phyloP scores from a whole-genome alignment of 1,140 invertebrate species.

The Drosophila melanogaster region DNA sequence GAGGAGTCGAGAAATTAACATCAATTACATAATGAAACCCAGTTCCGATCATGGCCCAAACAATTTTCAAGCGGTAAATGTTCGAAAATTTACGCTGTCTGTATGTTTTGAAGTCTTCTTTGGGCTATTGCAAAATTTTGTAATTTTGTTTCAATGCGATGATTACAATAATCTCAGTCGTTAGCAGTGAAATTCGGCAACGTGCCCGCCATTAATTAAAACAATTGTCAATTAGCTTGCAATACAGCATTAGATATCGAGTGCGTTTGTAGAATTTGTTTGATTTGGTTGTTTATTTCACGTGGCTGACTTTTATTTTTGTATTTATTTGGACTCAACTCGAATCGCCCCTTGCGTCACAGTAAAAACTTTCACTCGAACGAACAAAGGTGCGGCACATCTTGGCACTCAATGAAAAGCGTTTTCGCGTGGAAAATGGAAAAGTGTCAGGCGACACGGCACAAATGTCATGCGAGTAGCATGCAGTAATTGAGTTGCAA shows the following conservation, averaged over 20 bases:
- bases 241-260: constrained; percentile 12
- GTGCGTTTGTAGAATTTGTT: constrained; percentile 46
- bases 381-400: constrained; percentile 35
- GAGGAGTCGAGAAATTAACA: constrained; percentile 43
- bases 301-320: not conserved
- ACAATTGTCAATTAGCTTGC: constrained; percentile 34
- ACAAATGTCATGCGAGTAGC: constrained; percentile 39
- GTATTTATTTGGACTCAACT: not conserved
- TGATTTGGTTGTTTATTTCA: constrained; percentile 11
- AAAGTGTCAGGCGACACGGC: constrained; percentile 34
- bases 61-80: constrained; percentile 41
- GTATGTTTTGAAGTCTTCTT: constrained; percentile 29
- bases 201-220: constrained; percentile 37
- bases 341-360: constrained; percentile 30
- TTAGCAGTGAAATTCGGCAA: constrained; percentile 34
- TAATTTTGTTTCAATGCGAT: constrained; percentile 29
- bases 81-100: constrained; percentile 41
- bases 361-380: constrained; percentile 37
- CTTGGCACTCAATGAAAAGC: constrained; percentile 35
- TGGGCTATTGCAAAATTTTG: constrained; percentile 11
- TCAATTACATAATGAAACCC: constrained; percentile 59
- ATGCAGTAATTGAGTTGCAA: constrained; percentile 50
- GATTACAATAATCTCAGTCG: constrained; percentile 39
- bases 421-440: constrained; percentile 23
- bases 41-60: constrained; percentile 49